Base-by-base conservation (phyloP, 2,888 invertebrate genomes). In the Pimpla rufipes region DNA sequence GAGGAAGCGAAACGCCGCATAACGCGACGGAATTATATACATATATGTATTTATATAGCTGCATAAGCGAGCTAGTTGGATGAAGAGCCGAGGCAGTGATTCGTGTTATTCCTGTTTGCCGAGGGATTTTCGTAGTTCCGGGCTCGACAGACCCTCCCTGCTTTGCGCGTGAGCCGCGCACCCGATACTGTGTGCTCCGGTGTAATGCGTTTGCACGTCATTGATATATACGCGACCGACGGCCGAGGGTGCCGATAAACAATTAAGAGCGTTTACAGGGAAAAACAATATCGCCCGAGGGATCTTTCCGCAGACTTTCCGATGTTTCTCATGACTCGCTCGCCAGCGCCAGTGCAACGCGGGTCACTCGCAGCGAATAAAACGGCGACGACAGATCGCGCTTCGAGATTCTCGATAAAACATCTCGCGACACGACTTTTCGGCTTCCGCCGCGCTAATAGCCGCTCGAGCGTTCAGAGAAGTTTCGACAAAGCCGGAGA, bases 261-360 rank as follows among this genome's bases (percentile, higher is more conserved):
- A 90, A 90, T 90, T 90, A 90, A 90, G 89, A 87, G 87, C 90
- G 86, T 87, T 86, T 88, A 88, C 88, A 88, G 87, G 80, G 66
- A 81, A 84, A 89, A 87, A 88, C 62, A 62, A 66, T 40, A 11
- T 42, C n/a, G 62, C 35, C 35, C 47, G 18, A 47, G 55, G 40
- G 55, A 29, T 29, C 5, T 29, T 2, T 2, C 29, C 5, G 29
- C 3, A 29, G 29, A 29, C 29, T 29, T 29, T 29, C 29, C 5
- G 29, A 29, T 2, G 5, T 29, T 29, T 29, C 29, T 29, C 5
- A 29, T 29, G 5, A 29, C 29, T 29, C 5, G 29, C 5, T 29
- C 29, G 2, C 29, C 2, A 5, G 2, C 29, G 29, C 5, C 29
- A 5, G 29, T 29, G 29, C 29, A n/a, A n/a, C 29, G 2, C 29